Percentiles rank a stretch among this genome's conserved stretches.
phyloP scores from a whole-genome alignment of 2,797 vertebrate species.

The Manis javanica region DNA sequence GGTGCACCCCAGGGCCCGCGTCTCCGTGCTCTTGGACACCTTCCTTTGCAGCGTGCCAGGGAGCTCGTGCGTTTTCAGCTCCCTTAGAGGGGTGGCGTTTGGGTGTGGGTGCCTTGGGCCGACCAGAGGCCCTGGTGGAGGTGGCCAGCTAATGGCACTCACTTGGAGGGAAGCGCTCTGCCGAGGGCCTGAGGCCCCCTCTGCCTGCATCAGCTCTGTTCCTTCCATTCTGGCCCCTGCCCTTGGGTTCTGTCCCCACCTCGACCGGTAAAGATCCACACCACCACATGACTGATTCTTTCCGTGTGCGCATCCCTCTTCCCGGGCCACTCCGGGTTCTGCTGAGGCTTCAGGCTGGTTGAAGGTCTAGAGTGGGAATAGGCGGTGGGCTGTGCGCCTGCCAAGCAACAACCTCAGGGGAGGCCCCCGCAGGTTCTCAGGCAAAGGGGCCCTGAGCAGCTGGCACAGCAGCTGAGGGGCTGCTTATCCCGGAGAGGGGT shows the following conservation, averaged over 20 bases:
- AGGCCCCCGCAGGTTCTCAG: background rate
- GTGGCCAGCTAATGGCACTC: background rate
- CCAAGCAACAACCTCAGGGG: background rate
- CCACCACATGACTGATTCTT: background rate
- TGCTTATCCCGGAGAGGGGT: background rate
- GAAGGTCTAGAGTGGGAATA: background rate
- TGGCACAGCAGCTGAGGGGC: background rate
- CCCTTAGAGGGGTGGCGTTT: no score
- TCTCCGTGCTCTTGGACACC: no score
- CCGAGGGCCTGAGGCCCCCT: background rate
- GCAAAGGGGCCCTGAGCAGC: background rate
- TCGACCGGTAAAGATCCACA: background rate
- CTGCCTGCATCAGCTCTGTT: background rate
- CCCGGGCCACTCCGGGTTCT: no score
- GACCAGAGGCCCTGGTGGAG: no score
- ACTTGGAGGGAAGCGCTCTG: background rate
- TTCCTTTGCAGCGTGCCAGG: no score
- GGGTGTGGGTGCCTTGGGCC: no score
- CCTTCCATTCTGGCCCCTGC: background rate
- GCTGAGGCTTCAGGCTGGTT: background rate
- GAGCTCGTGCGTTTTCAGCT: no score
- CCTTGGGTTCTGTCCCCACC: no score
- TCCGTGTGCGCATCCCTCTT: background rate
- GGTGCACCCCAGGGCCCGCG: no score
- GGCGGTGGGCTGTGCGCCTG: background rate